These are phyloP conservation scores for Odontamblyopus rebecca DNA, from an alignment of 2,797 vertebrate genomes.

Conservation along the genomic window DNA sequence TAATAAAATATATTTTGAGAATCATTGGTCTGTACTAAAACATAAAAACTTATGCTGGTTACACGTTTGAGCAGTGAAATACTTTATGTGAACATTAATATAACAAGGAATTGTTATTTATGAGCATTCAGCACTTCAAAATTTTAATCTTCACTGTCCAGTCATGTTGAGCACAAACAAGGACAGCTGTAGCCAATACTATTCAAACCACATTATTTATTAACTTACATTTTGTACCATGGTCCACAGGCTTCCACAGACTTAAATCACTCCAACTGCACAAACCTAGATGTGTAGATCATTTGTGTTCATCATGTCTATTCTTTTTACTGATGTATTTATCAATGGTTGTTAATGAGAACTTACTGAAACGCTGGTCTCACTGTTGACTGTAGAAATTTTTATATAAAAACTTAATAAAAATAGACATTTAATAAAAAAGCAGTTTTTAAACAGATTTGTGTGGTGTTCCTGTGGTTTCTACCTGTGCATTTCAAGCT, in stretches of 20 bases:
- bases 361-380: conserved; percentile 60
- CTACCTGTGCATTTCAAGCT: conserved; percentile 23
- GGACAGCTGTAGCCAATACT: conserved; percentile 41
- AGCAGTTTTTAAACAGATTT: conserved; percentile 71
- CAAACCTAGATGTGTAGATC: conserved; percentile 17
- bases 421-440: conserved; percentile 82
- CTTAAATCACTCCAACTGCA: conserved; percentile 55
- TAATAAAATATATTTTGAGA: not conserved
- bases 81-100: conserved; percentile 20
- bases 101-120: conserved; percentile 28
- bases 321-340: conserved; percentile 56
- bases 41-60: too few relatives aligned
- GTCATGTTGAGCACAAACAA: conserved; percentile 48
- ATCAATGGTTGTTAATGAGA: conserved; percentile 55
- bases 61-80: not conserved
- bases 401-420: conserved; percentile 82
- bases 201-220: conserved; percentile 72
- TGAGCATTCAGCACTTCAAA: not conserved
- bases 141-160: conserved; percentile 8
- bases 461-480: conserved; percentile 10
- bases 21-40: not conserved
- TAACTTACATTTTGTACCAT: conserved; percentile 44
- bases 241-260: conserved; percentile 38
- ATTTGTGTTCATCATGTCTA: conserved; percentile 40
- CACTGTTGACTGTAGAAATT: conserved; percentile 75